Base-by-base conservation (phyloP, 2,797 vertebrate species). In the Kryptopterus vitreolus region DNA sequence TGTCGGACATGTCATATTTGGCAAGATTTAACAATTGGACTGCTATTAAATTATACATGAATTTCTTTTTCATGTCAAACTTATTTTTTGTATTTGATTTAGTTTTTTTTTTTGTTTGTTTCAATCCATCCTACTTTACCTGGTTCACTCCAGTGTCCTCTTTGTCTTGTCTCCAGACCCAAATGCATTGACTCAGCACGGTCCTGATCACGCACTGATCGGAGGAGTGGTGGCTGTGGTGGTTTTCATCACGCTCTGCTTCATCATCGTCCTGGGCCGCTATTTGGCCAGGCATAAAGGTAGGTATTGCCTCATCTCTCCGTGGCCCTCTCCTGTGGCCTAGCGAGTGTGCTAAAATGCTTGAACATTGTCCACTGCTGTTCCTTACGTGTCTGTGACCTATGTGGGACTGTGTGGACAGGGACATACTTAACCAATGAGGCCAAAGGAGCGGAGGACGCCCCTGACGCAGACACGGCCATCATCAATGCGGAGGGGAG, bases 211-310 rank as follows among this genome's bases (percentile, higher is more conserved):
- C 0, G 98, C 98, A 61, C 91, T 99, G 88, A 98, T 99, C 88
- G 98, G 98, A 70, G 98, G 98, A 71, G 96, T 99, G 71, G 98
- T 99, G 84, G 98, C 98, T 76, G 98, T 99, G 66, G 98, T 99
- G 88, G 98, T 99, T 87, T 99, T 99, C 92, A 96, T 99, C 91
- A 99, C 97, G 0, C 89, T 99, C 89, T 99, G 98, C 92, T 96
- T 98, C 92, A 98, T 98, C 92, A 98, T 99, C 89, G 95, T 98
- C 84, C 94, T 99, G 31, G 98, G 98, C 81, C 95, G 98, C 85
- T 99, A 99, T 89, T 94, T 99, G 90, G 97, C 98, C 90, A 97
- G 98, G 94, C 98, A 99, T 97, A 99, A 99, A 99, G 98, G 98
- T 99, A 94, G 79, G 83, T 58, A 35, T 78, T 73, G 20, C 59